A percentile compares a stretch with the other conserved stretches of the same genome.
These are phyloP conservation scores for Brachyhypopomus occidentalis DNA, from an alignment of 2,113 vertebrate genomes.

Conservation along the genomic window DNA sequence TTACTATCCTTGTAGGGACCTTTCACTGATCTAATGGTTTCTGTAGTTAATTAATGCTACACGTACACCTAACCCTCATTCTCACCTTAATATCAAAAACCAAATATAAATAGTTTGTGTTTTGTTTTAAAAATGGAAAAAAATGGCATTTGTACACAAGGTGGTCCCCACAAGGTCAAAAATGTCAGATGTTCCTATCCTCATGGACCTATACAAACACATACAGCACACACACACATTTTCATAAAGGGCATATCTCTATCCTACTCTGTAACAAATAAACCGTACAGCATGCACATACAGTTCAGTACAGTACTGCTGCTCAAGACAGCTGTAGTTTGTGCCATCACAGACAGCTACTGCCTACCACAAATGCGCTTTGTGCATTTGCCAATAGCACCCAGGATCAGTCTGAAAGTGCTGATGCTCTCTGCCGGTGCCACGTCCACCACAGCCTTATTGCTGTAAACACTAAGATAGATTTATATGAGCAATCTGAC, in stretches of 20 bases:
- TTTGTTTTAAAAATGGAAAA: too few species aligned
- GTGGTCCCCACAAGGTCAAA: conserved; percentile 14
- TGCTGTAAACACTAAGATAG: conserved; percentile 15
- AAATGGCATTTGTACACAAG: too few species aligned
- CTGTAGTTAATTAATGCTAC: too few species aligned
- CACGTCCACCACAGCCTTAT: not conserved
- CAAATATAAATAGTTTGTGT: too few species aligned
- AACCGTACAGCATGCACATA: not conserved
- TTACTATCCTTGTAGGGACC: too few species aligned
- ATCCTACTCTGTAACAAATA: not conserved
- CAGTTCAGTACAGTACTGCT: not conserved
- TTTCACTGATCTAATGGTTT: too few species aligned
- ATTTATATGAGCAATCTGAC: conserved; percentile 7
- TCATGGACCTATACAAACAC: not conserved
- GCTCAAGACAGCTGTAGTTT: not conserved
- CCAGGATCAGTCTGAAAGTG: conserved; percentile 6
- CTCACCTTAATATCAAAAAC: too few species aligned
- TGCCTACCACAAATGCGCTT: conserved; percentile 12
- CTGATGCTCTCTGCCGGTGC: not conserved
- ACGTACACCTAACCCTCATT: too few species aligned
- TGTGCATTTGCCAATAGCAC: not conserved
- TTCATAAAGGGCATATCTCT: not conserved
- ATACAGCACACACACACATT: not conserved
- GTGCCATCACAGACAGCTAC: not conserved
- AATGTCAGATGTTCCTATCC: not conserved